These are phyloP conservation scores for Caerostris extrusa DNA, from an alignment of 1,140 invertebrate genomes.

Conservation along the genomic window DNA sequence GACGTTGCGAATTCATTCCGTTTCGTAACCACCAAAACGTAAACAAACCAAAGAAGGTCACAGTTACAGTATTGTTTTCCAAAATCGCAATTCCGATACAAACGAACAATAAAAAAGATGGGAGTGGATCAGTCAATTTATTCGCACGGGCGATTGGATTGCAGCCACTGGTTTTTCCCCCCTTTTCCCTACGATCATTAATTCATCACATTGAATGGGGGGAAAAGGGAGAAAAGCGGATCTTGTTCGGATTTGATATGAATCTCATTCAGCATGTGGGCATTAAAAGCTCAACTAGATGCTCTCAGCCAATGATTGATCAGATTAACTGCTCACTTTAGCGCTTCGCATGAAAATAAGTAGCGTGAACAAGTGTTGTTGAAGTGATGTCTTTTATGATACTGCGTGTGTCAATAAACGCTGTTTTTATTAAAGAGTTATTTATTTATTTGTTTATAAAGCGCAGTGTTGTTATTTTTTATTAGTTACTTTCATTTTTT, in stretches of 20 bases:
- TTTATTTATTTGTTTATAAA: no score
- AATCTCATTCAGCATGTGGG: not conserved
- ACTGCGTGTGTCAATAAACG: not conserved
- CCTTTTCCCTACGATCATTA: constrained; percentile 1
- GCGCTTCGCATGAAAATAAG: constrained; percentile 7
- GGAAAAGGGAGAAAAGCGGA: not conserved
- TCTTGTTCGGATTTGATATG: constrained; percentile 26
- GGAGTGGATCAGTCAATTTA: constrained; percentile 22
- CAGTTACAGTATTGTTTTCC: not conserved
- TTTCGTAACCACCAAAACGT: no score
- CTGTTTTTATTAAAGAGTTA: no score
- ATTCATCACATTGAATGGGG: not conserved
- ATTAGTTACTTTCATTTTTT: no score
- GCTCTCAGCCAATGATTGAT: constrained; percentile 35
- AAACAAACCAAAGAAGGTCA: no score
- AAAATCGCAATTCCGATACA: not conserved
- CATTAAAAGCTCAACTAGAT: constrained; percentile 22
- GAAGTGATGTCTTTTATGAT: not conserved
- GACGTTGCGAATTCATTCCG: no score
- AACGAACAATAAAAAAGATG: not conserved
- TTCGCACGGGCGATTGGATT: constrained; percentile 2
- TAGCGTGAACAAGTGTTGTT: not conserved
- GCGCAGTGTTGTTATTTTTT: no score
- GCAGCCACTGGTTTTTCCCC: not conserved
- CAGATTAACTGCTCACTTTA: constrained; percentile 40